These are phyloP conservation scores for Philotrypesis tridentata DNA, from an alignment of 1,140 invertebrate species.

Conservation along the genomic window DNA sequence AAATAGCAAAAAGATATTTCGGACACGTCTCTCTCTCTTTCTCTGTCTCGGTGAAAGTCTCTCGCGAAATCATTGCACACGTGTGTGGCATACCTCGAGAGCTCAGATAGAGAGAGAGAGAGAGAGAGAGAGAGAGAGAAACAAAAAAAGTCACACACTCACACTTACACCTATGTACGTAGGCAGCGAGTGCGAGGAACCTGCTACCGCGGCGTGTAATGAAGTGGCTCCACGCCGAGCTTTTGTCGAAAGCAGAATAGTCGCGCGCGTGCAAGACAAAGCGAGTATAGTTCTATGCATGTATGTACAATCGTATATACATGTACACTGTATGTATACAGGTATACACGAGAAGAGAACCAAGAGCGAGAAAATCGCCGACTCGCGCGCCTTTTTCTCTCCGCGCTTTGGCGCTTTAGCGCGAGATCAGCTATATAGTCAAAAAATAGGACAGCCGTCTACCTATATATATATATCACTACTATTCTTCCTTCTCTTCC, in stretches of 20 bases:
- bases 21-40: not conserved
- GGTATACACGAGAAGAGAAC: not conserved
- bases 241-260: not conserved
- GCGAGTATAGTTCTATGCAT: not conserved
- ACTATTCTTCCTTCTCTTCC: not conserved
- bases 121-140: no score
- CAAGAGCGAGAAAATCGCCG: not conserved
- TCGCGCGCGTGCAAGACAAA: not conserved
- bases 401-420: no score
- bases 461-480: no score
- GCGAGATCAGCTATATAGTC: not conserved
- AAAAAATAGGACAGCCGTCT: constrained; percentile 32
- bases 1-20: not conserved
- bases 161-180: not conserved
- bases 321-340: no score
- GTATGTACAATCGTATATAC: not conserved
- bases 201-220: not conserved
- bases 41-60: not conserved
- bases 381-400: not conserved
- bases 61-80: not conserved
- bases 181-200: not conserved
- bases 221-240: not conserved
- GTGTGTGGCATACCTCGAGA: not conserved
- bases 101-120: no score
- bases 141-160: no score